phyloP scores from a whole-genome alignment of 2,797 vertebrate species.

The Labeo calbasu region DNA sequence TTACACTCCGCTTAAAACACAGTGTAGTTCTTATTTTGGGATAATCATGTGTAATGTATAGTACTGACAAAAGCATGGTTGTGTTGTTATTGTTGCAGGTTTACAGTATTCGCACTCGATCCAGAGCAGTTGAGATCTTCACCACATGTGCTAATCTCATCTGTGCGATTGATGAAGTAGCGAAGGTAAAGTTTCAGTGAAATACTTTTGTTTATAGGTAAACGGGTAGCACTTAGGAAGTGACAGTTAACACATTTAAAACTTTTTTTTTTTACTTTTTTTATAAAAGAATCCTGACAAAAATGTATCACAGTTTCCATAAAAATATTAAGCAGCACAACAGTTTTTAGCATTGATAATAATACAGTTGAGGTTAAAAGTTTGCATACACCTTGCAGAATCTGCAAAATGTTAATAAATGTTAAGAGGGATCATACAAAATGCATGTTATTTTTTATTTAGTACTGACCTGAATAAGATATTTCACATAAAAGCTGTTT shows the following conservation, averaged over 20 bases:
- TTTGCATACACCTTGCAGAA: too few species aligned
- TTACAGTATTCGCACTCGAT: constrained; percentile 94
- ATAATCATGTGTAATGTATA: not conserved
- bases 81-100: constrained; percentile 75
- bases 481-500: too few species aligned
- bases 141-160: constrained; percentile 99
- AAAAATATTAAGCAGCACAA: not conserved
- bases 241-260: too few species aligned
- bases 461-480: too few species aligned
- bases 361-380: not conserved
- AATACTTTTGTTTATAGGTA: not conserved
- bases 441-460: too few species aligned
- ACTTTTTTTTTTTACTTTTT: too few species aligned
- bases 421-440: too few species aligned
- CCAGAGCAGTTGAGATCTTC: constrained; percentile 97
- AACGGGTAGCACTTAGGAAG: not conserved
- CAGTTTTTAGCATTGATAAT: not conserved
- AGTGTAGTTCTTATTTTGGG: not conserved
- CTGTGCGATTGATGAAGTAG: constrained; percentile 95
- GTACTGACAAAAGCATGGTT: not conserved
- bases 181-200: constrained; percentile 82
- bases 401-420: too few species aligned
- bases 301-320: not conserved
- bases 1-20: not conserved
- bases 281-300: not conserved